Evolutionary conservation across 1,140 invertebrate genomes (phyloP).

Genomic region (Tribolium madens): DNA sequence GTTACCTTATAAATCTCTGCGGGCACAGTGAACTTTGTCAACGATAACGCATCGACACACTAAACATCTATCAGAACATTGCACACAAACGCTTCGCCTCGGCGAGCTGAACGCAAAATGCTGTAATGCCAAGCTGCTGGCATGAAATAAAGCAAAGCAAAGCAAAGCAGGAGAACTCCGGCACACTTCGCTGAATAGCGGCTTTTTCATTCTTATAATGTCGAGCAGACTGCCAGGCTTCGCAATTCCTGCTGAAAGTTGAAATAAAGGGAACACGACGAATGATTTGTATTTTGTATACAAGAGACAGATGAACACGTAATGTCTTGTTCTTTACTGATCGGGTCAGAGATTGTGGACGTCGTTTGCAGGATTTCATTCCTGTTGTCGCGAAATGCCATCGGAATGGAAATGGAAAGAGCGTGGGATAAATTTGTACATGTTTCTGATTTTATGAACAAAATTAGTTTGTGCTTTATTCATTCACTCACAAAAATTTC

Average conservation of each 20-base stretch:
- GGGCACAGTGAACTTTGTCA: background rate
- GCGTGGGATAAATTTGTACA: background rate
- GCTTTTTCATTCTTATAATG: slow-evolving; percentile 11
- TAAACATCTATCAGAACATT: background rate
- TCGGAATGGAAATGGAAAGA: slow-evolving; percentile 13
- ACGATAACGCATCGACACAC: slow-evolving; percentile 16
- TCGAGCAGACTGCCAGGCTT: slow-evolving; percentile 23
- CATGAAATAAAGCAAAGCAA: no score
- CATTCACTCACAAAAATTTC: no score
- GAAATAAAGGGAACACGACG: background rate
- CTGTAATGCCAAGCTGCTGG: slow-evolving; percentile 16
- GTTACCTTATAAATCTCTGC: slow-evolving; percentile 22
- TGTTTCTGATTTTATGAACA: no score
- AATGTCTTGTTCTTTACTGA: background rate
- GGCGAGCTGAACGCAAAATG: background rate
- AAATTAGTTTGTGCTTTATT: no score
- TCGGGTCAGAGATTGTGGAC: slow-evolving; percentile 3
- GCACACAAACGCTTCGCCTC: background rate
- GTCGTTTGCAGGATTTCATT: background rate
- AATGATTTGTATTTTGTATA: background rate
- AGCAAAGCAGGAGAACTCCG: slow-evolving; percentile 9
- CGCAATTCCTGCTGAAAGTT: slow-evolving; percentile 17
- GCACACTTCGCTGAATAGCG: slow-evolving; percentile 21
- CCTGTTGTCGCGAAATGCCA: slow-evolving; percentile 2
- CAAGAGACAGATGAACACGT: slow-evolving; percentile 14